phyloP scores from a whole-genome alignment of 2,113 vertebrate genomes.

The Charadrius vociferus region DNA sequence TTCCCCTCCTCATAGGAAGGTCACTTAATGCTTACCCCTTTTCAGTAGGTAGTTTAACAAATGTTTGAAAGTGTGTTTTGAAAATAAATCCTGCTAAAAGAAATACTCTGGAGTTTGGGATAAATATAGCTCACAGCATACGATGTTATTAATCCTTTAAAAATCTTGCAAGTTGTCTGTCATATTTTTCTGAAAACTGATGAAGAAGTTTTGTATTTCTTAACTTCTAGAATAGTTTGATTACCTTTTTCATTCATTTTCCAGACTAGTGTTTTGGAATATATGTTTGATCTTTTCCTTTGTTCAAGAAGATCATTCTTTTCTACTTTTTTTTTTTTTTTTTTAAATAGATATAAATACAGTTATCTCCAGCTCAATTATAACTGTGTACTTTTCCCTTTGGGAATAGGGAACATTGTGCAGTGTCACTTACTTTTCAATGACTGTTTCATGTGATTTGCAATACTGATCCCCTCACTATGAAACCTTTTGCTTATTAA shows the following conservation, averaged over 20 bases:
- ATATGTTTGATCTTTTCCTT: background rate
- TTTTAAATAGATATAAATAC: background rate
- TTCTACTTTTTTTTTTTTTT: rapidly evolving
- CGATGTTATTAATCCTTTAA: background rate
- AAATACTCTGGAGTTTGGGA: background rate
- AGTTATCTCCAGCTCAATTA: background rate
- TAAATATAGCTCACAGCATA: background rate
- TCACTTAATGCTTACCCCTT: background rate
- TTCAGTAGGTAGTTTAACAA: background rate
- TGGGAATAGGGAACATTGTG: background rate
- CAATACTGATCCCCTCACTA: background rate
- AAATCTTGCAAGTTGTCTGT: background rate
- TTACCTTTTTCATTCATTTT: background rate
- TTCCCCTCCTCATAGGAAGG: background rate
- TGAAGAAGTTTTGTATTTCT: background rate
- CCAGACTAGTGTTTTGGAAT: background rate
- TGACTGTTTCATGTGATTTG: background rate
- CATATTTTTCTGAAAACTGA: background rate
- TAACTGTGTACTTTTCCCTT: background rate
- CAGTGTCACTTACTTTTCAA: background rate
- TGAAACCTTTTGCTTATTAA: background rate
- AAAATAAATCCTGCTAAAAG: background rate
- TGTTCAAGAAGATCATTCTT: background rate
- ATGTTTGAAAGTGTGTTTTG: background rate
- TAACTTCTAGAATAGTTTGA: background rate